Conservation (phyloP, 2,888 invertebrate genomes). For the Sylvicola cinctus region DNA sequence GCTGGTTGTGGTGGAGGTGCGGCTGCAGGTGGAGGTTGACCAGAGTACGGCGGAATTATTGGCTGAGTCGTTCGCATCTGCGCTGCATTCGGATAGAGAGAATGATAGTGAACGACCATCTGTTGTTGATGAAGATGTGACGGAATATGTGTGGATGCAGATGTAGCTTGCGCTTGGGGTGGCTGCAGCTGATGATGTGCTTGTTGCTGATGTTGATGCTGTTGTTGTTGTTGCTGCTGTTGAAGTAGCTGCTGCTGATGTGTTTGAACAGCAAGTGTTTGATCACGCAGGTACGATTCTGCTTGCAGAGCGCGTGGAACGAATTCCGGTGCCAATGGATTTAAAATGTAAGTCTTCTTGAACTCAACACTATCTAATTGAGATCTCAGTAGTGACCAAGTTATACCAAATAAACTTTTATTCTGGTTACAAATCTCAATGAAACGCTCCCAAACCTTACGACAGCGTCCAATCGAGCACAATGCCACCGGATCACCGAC, state of each 20-base stretch:
- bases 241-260: conserved; percentile 9
- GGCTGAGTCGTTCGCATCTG: conserved; percentile 12
- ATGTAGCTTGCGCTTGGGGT: conserved; percentile 13
- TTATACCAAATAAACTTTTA: conserved; percentile 48
- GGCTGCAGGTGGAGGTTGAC: conserved; percentile 8
- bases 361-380: conserved; percentile 54
- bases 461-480: conserved; percentile 59
- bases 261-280: conserved; percentile 11
- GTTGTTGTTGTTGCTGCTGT: conserved; percentile 11
- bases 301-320: conserved; percentile 38
- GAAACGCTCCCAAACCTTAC: conserved; percentile 62
- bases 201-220: conserved; percentile 4
- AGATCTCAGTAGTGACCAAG: conserved; percentile 42
- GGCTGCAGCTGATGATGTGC: conserved; percentile 12
- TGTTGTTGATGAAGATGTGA: conserved; percentile 7
- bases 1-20: conserved; percentile 1
- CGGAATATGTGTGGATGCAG: conserved; percentile 5
- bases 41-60: conserved; percentile 5
- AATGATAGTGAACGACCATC: conserved; percentile 7
- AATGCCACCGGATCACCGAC: conserved; percentile 70
- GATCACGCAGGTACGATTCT: conserved; percentile 26
- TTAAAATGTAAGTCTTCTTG: conserved; percentile 54
- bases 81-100: conserved; percentile 13
- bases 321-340: conserved; percentile 64
- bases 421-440: conserved; percentile 50